A percentile compares a stretch with the other conserved stretches of the same genome.
Evolutionary conservation across 2,888 invertebrate species (phyloP).

Genomic region (Allolobophora icterica): DNA sequence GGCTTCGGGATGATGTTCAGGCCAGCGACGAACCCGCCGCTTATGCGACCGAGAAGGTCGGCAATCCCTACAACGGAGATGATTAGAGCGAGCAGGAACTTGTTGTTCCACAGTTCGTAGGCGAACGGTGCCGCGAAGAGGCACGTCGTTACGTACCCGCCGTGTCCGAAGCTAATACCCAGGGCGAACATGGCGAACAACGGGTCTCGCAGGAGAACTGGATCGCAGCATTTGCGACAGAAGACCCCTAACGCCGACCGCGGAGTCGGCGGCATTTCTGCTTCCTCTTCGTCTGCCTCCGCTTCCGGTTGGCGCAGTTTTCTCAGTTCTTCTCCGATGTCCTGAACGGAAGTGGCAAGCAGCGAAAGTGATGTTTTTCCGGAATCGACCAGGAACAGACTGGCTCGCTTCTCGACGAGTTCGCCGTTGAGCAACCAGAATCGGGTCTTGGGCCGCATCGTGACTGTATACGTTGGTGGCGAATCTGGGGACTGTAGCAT

Average conservation of each 20-base stretch:
- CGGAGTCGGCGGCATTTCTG: neutral
- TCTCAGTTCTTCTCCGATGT: constrained; percentile 26
- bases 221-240: constrained; percentile 29
- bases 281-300: neutral
- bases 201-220: neutral
- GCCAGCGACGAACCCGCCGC: constrained; percentile 40
- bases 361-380: neutral
- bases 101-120: constrained; percentile 34
- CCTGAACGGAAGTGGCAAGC: constrained; percentile 23
- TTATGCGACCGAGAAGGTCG: constrained; percentile 39
- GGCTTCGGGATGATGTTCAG: constrained; percentile 35
- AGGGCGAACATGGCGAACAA: constrained; percentile 20
- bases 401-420: constrained; percentile 1
- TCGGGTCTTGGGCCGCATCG: neutral
- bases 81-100: constrained; percentile 27
- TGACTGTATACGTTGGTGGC: neutral
- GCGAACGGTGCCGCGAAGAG: constrained; percentile 31
- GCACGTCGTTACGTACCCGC: constrained; percentile 30
- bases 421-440: neutral
- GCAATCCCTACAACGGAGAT: constrained; percentile 36
- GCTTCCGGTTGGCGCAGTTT: neutral
- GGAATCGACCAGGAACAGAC: neutral
- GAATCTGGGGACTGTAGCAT: neutral
- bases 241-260: neutral
- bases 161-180: constrained; percentile 33